These are phyloP conservation scores for Lasioglossum marginatum DNA, from an alignment of 2,888 invertebrate genomes.

Conservation along the genomic window DNA sequence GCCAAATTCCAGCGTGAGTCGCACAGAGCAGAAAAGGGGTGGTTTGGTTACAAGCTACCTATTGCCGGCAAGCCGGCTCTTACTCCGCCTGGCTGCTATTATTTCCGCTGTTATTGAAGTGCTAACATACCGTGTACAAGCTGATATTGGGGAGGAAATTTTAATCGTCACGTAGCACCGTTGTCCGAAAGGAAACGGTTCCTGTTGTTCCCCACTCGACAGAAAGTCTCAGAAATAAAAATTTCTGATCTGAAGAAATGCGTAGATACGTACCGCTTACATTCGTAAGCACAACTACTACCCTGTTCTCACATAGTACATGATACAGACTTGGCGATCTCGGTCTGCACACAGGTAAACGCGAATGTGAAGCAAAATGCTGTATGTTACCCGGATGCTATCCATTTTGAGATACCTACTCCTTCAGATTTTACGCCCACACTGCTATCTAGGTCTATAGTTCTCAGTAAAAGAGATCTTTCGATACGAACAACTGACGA, in stretches of 20 bases:
- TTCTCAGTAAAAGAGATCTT: neutral
- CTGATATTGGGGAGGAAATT: constrained; percentile 2
- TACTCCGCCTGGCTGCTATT: constrained; percentile 8
- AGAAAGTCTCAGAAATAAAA: too few relatives aligned
- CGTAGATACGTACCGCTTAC: neutral
- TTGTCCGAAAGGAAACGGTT: neutral
- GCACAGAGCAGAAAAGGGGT: constrained; percentile 58
- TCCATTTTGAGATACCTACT: neutral
- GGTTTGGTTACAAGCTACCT: constrained; percentile 51
- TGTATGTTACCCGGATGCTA: neutral
- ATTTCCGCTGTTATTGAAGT: constrained; percentile 24
- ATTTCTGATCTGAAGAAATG: neutral
- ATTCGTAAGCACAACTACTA: neutral
- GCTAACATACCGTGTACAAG: neutral
- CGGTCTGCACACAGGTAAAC: neutral
- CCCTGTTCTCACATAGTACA: neutral
- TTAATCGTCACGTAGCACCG: neutral
- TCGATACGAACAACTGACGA: neutral
- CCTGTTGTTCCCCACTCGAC: neutral
- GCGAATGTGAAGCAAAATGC: neutral
- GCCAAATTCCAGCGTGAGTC: constrained; percentile 73
- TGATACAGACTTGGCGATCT: neutral
- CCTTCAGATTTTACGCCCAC: neutral
- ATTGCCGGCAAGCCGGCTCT: constrained; percentile 37
- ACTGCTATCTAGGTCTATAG: neutral